Percentiles rank a stretch among this genome's conserved stretches.
phyloP scores from a whole-genome alignment of 2,888 invertebrate genomes.

The Plagodis pulveraria region DNA sequence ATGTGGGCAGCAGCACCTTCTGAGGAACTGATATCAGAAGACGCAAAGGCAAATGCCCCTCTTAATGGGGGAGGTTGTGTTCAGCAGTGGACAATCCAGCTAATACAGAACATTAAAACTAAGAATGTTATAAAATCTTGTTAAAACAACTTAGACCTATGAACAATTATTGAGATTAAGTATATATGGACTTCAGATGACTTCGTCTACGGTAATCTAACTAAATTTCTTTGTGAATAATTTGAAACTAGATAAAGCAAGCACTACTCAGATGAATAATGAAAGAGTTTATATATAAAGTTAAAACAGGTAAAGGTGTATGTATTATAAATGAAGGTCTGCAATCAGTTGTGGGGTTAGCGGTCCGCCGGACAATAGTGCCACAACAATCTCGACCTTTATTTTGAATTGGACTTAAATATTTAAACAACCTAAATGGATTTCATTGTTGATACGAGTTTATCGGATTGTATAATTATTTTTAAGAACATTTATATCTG shows the following conservation, averaged over 20 bases:
- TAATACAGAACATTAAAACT: too few relatives aligned
- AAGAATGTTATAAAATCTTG: too few relatives aligned
- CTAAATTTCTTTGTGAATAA: conserved; percentile 11
- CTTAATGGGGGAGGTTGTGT: too few relatives aligned
- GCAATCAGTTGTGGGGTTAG: conserved; percentile 77
- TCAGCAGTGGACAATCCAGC: too few relatives aligned
- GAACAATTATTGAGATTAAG: too few relatives aligned
- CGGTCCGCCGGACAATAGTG: conserved; percentile 76
- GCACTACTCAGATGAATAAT: conserved; percentile 35
- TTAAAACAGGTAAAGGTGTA: conserved; percentile 57
- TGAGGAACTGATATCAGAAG: too few relatives aligned
- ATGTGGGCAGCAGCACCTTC: too few relatives aligned
- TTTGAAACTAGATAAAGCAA: conserved; percentile 25
- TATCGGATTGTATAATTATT: conserved; percentile 52
- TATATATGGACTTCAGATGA: too few relatives aligned
- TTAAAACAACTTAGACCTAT: too few relatives aligned
- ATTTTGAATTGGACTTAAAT: conserved; percentile 81
- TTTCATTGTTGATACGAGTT: conserved; percentile 77
- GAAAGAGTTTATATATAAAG: conserved; percentile 45
- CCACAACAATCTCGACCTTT: conserved; percentile 83
- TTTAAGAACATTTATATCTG: conserved; percentile 39
- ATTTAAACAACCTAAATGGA: conserved; percentile 83
- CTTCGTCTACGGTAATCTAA: too few relatives aligned
- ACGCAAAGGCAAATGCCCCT: too few relatives aligned
- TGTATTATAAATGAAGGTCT: conserved; percentile 81